A percentile compares a stretch with the other conserved stretches of the same genome.
These are phyloP conservation scores for Colossoma macropomum DNA, from an alignment of 2,113 vertebrate genomes.

Conservation along the genomic window DNA sequence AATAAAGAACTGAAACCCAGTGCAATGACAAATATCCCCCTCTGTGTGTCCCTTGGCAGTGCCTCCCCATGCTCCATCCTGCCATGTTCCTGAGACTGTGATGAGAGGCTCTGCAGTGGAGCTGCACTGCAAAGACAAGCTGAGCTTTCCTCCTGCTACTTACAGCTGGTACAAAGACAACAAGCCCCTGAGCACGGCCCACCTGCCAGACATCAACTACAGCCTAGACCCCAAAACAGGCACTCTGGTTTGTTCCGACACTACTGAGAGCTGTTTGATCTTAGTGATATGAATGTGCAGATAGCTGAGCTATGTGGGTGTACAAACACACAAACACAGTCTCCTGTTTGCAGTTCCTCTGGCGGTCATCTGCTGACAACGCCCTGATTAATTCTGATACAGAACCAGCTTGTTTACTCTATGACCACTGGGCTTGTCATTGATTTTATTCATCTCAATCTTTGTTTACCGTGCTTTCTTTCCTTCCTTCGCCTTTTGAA, in stretches of 20 bases:
- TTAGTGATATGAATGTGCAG: neutral
- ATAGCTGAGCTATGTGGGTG: neutral
- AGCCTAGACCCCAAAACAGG: constrained; percentile 84
- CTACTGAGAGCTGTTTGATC: neutral
- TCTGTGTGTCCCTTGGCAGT: constrained; percentile 70
- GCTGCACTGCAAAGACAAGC: constrained; percentile 86
- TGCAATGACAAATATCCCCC: neutral
- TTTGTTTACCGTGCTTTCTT: neutral
- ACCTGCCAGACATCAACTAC: constrained; percentile 75
- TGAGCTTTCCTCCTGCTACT: constrained; percentile 84
- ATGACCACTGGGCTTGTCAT: neutral
- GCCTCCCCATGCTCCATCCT: constrained; percentile 82
- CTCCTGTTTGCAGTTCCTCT: neutral
- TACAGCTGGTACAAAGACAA: constrained; percentile 94
- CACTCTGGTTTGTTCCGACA: constrained; percentile 82
- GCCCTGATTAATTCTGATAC: neutral
- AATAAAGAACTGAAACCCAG: neutral
- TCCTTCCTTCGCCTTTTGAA: constrained; percentile 46
- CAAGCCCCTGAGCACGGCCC: constrained; percentile 67
- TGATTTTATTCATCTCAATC: neutral
- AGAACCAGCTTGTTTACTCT: constrained; percentile 1
- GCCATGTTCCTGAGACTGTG: constrained; percentile 85
- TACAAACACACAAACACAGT: neutral
- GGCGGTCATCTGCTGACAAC: neutral
- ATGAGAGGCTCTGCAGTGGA: constrained; percentile 84